Evolutionary conservation across 2,888 invertebrate genomes (phyloP), one percentile per base, ranked within the genome.

Genomic region (Linyphia triangularis): DNA sequence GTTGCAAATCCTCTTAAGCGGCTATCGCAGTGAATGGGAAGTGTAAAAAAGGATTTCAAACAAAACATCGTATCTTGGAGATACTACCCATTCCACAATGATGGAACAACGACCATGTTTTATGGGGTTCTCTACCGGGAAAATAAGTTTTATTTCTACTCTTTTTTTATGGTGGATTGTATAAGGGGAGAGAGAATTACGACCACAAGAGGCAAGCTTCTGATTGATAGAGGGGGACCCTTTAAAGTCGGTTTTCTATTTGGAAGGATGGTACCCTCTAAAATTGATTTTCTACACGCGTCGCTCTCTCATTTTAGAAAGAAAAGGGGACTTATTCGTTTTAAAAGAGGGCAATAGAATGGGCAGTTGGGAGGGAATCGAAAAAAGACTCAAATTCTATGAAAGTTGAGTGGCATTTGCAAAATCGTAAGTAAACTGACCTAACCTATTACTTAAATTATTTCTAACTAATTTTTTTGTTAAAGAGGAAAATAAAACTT

Each of bases 1-100:
- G 57, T 59, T 51, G 73, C 73, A 73, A 78, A 85, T 85, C 85
- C 85, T 65, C 78, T 78, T 85, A 85, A 78, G 61, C 61, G 78
- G 78, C 85, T 77, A 85, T 85, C 65, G 69, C 43, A 24, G 83
- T 43, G 73, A 83, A 83, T 73, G 78, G 85, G 51, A 30, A 57
- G 67, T 33, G 85, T 69, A 70, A 43, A 59, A 78, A 85, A 78
- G 85, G 77, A 85, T 69, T 61, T 37, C 82, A 61, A 67, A 78
- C 78, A 70, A 69, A 77, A 85, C 67, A 85, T 79, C 43, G 70
- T 30, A 30, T 33, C 33, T 10, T 22, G 24, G 22, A 43, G 33
- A 40, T 26, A 63, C 40, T 26, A 51, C 51, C 51, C n/a, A 5
- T 19, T 33, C 33, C 61, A 85, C 85, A 85, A 82, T 82, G 61